Evolutionary conservation across 2,113 vertebrate genomes (phyloP).

Genomic region (Cichladusa arquata): DNA sequence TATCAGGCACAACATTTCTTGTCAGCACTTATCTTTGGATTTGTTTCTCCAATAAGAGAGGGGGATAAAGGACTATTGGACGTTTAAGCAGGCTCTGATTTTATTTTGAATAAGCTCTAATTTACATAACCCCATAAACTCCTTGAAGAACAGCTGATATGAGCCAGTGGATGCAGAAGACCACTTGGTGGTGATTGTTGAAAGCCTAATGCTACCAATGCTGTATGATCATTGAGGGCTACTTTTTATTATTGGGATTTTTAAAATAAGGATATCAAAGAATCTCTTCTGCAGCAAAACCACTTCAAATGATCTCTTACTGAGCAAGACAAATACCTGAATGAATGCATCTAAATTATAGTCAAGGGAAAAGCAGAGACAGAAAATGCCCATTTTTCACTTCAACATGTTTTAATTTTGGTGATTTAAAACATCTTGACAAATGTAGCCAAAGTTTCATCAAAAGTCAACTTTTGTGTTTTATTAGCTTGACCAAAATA

Average conservation of each 20-base stretch:
- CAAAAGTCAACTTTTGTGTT: not conserved
- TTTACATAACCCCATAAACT: not conserved
- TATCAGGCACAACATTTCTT: not conserved
- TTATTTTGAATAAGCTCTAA: not conserved
- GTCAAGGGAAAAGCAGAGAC: not conserved
- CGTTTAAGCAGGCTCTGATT: not conserved
- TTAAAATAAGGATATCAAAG: not conserved
- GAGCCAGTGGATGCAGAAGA: not conserved
- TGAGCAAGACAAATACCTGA: not conserved
- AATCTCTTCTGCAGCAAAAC: not conserved
- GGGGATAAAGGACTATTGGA: not conserved
- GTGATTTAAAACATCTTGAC: not conserved
- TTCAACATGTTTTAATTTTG: not conserved
- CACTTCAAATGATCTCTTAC: not conserved
- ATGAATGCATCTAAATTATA: not conserved
- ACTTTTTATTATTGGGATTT: not conserved
- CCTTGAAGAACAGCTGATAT: not conserved
- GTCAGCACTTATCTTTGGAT: not conserved
- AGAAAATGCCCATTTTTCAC: not conserved
- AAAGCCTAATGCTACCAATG: not conserved
- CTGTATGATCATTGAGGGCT: not conserved
- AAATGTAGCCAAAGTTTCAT: not conserved
- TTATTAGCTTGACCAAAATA: not conserved
- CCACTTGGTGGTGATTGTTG: not conserved
- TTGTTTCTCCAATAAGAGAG: not conserved